A percentile compares a stretch with the other conserved stretches of the same genome.
These are phyloP conservation scores for Myiothlypis coronata DNA, from an alignment of 2,797 vertebrate genomes.

Conservation along the genomic window DNA sequence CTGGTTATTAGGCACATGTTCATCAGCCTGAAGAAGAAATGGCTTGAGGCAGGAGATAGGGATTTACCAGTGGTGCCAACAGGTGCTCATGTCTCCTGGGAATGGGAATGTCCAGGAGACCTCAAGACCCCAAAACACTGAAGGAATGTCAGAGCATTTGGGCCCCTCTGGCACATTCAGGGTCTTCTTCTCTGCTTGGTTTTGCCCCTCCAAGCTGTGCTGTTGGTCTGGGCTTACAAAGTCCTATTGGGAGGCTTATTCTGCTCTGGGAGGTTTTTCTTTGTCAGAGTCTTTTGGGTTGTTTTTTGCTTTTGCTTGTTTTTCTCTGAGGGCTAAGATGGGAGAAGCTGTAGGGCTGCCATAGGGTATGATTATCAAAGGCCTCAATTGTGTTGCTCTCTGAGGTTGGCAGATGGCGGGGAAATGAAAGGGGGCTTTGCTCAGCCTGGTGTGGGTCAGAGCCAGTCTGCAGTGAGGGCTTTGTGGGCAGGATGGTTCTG, in stretches of 20 bases:
- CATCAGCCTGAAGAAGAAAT: background rate
- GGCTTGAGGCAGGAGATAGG: background rate
- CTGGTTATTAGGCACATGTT: background rate
- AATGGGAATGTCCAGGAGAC: background rate
- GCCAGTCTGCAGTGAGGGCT: background rate
- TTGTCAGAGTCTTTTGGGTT: background rate
- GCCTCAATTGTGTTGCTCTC: background rate
- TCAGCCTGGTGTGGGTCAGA: background rate
- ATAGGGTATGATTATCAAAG: background rate
- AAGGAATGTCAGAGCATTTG: background rate
- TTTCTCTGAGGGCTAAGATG: background rate
- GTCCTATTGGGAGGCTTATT: background rate
- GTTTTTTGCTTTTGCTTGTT: background rate
- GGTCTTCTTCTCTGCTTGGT: background rate
- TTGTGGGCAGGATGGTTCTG: background rate
- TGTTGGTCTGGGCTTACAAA: background rate
- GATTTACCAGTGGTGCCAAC: background rate
- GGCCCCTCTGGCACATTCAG: rapidly evolving
- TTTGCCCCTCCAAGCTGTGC: rapidly evolving
- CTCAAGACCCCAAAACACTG: rapidly evolving
- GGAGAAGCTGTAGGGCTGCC: background rate
- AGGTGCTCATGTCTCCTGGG: rapidly evolving
- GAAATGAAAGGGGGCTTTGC: background rate
- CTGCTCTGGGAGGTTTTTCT: background rate
- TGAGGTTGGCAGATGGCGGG: background rate